Conservation (phyloP, 2,113 vertebrate genomes). For the Dipodomys stephensi region DNA sequence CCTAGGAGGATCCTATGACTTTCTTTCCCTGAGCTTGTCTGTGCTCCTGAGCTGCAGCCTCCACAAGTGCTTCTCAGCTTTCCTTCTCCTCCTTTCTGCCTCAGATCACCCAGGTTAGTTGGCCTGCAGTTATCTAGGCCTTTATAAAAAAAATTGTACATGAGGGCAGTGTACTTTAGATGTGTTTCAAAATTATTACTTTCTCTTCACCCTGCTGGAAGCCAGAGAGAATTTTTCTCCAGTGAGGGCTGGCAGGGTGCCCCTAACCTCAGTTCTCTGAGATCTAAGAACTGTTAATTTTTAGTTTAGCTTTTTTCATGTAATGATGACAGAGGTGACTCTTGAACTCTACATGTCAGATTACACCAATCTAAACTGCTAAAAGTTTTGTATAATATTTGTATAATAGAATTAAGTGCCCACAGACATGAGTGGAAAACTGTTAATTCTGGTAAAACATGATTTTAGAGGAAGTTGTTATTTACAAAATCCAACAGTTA, state of each 20-base stretch:
- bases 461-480: not conserved
- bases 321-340: not conserved
- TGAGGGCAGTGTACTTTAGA: not conserved
- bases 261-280: not conserved
- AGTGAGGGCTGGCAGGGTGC: not conserved
- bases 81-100: not conserved
- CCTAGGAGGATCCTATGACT: not conserved
- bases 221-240: not conserved
- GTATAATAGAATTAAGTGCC: not conserved
- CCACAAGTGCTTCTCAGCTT: not conserved
- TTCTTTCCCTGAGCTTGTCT: not conserved
- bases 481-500: not conserved
- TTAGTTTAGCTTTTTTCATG: not conserved
- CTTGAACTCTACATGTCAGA: not conserved
- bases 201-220: not conserved
- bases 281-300: not conserved
- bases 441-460: not conserved
- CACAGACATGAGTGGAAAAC: not conserved
- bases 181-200: not conserved
- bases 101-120: not conserved
- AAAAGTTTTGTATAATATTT: not conserved
- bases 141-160: not conserved
- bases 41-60: not conserved
- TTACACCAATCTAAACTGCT: not conserved
- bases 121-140: not conserved